Conservation (phyloP, 2,797 vertebrate species). For the Tapirus indicus region DNA sequence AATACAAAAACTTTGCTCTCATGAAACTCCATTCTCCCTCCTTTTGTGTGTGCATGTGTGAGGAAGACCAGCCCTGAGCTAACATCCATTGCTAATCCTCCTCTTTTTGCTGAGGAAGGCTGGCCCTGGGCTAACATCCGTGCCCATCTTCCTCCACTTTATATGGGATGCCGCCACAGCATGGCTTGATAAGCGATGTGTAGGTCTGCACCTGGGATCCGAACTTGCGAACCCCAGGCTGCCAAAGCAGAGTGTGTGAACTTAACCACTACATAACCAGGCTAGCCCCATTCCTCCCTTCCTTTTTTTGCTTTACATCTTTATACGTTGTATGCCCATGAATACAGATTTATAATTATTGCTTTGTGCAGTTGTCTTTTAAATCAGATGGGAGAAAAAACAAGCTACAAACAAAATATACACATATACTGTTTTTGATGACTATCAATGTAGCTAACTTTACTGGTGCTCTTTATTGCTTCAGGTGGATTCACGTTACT, state of each 20-base stretch:
- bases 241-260: too few relatives aligned
- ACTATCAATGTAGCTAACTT: not conserved
- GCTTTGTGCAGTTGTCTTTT: not conserved
- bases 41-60: too few relatives aligned
- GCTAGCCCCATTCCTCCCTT: not conserved
- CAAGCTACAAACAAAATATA: not conserved
- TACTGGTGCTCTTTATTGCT: slow-evolving; percentile 26
- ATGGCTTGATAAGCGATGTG: too few relatives aligned
- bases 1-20: not conserved
- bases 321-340: not conserved
- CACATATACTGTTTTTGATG: not conserved
- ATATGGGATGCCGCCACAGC: too few relatives aligned
- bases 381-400: not conserved
- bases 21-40: not conserved
- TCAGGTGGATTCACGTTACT: not conserved
- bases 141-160: too few relatives aligned
- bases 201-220: too few relatives aligned
- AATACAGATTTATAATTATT: slow-evolving; percentile 8
- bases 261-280: too few relatives aligned
- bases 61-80: too few relatives aligned
- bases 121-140: too few relatives aligned
- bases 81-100: too few relatives aligned
- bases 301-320: not conserved
- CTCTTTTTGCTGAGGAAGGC: too few relatives aligned
- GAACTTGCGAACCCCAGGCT: too few relatives aligned